A percentile compares a stretch with the other conserved stretches of the same genome.
Evolutionary conservation across 2,797 vertebrate species (phyloP).

Genomic region (Cygnus olor): DNA sequence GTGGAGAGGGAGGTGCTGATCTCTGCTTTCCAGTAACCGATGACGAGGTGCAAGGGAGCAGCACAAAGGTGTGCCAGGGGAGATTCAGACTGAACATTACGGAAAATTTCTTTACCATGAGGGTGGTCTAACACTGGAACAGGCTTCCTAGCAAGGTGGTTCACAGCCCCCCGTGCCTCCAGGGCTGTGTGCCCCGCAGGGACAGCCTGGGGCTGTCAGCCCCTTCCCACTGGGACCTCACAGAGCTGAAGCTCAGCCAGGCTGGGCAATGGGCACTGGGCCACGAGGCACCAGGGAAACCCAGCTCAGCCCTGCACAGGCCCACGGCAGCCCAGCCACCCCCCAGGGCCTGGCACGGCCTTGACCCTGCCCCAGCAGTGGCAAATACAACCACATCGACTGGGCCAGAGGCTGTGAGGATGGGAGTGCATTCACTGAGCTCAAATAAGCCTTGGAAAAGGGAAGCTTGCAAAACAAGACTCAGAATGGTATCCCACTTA

Average conservation of each 20-base stretch:
- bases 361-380: fast-evolving
- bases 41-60: too few species aligned
- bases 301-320: background rate
- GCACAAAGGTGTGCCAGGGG: too few species aligned
- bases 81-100: too few species aligned
- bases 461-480: background rate
- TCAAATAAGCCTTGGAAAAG: background rate
- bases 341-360: background rate
- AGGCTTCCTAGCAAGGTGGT: too few species aligned
- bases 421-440: background rate
- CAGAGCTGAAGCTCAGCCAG: background rate
- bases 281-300: fast-evolving
- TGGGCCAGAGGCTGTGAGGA: background rate
- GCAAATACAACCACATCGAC: background rate
- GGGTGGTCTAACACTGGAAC: too few species aligned
- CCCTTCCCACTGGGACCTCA: fast-evolving
- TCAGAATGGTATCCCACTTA: background rate
- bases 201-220: background rate
- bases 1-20: too few species aligned
- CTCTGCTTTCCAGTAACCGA: too few species aligned
- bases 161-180: background rate
- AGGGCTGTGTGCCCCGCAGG: fast-evolving
- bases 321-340: background rate
- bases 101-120: too few species aligned
- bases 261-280: background rate